Base-by-base conservation (phyloP, 2,113 vertebrate genomes). In the Notarius lentiginosus region DNA sequence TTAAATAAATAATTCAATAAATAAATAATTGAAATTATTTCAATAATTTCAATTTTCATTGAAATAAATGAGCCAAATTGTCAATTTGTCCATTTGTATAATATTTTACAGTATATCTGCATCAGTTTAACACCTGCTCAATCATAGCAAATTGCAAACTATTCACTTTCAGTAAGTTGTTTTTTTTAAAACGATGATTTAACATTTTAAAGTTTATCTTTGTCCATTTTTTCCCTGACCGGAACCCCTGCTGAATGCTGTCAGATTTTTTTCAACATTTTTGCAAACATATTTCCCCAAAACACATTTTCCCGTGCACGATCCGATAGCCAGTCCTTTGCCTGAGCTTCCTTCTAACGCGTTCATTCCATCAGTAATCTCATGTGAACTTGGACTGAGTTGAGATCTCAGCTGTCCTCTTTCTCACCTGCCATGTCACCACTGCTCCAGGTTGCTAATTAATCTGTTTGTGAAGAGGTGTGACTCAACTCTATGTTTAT, bases 401-500 rank as follows among this genome's bases (percentile, higher is more conserved):
- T 41, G 41, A 83, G 89, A 87, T 82, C 12, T 84, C 66, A 65
- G 63, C 70, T 80, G 73, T 89, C 27, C 22, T 7, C 72, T 83
- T 85, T 91, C 87, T 86, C 86, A 84, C 88, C 88, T 88, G 73
- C 60, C 58, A 77, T 90, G 91, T 56, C 86, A 90, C 86, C 70
- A 84, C 90, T 91, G 87, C 87, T 91, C 91, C 91, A 20, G 79
- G 89, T 87, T 89, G 83, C 87, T 89, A 89, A 91, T 94, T 92
- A 93, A 93, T 95, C 91, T 95, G 92, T 95, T 95, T 93, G 92
- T 88, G 70, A 49, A 83, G 93, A 92, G 91, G 92, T 90, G 91
- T 77, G 70, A 76, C 85, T 91, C 82, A 89, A 24, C 85, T 92
- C 91, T 82, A 63, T 58, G 84, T 93, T 83, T 94, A 94, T 94